phyloP scores from a whole-genome alignment of 2,888 invertebrate genomes.

The Phalera bucephala region DNA sequence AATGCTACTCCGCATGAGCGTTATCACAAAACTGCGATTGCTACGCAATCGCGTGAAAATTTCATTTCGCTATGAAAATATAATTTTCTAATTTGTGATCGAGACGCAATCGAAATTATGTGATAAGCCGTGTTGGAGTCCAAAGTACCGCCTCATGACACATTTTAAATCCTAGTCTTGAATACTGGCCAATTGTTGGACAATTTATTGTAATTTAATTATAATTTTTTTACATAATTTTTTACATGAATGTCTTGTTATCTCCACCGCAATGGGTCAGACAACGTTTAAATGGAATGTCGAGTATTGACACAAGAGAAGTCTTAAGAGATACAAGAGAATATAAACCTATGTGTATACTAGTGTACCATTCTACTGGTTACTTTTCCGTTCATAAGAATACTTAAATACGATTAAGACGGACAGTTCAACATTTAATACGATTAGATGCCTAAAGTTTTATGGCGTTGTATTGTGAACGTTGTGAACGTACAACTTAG shows the following conservation, averaged over 20 bases:
- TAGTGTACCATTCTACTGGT: conserved; percentile 26
- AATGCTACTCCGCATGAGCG: conserved; percentile 2
- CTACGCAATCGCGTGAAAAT: not conserved
- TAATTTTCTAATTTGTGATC: not conserved
- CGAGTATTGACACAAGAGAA: not conserved
- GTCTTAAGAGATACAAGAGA: conserved; percentile 6
- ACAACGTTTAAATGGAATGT: not conserved
- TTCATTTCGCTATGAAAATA: too few relatives aligned
- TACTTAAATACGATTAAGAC: conserved; percentile 38
- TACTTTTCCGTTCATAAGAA: conserved; percentile 24
- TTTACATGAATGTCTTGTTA: conserved; percentile 1
- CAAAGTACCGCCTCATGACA: not conserved
- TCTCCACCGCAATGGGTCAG: not conserved
- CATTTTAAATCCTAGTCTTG: conserved; percentile 30
- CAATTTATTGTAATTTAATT: conserved; percentile 29
- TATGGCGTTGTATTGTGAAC: conserved; percentile 22
- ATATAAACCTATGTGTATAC: conserved; percentile 16
- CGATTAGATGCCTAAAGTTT: conserved; percentile 30
- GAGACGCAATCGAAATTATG: not conserved
- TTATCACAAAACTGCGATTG: not conserved
- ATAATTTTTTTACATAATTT: conserved; percentile 25
- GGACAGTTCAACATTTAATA: conserved; percentile 32
- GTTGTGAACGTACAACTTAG: conserved; percentile 23
- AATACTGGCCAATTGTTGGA: conserved; percentile 60
- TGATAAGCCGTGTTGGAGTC: not conserved